Percentiles rank a stretch among this genome's conserved stretches.
Evolutionary conservation across 2,113 vertebrate species (phyloP).

Genomic region (Scomber japonicus): DNA sequence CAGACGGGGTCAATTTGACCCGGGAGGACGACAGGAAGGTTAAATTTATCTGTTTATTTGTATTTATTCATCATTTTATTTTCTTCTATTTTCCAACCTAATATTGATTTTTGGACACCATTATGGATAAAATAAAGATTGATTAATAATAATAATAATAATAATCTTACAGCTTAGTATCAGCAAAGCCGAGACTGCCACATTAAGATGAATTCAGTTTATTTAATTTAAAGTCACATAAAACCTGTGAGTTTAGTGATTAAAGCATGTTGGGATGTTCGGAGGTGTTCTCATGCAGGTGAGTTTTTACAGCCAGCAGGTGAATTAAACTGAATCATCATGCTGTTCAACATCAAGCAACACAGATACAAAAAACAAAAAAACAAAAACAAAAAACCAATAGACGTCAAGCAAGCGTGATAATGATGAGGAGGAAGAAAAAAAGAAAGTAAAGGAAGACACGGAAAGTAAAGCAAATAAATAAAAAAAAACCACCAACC

Average conservation of each 20-base stretch:
- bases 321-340: conserved; percentile 27
- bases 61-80: too few relatives aligned
- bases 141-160: too few relatives aligned
- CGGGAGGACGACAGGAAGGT: too few relatives aligned
- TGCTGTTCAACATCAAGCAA: conserved; percentile 42
- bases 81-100: too few relatives aligned
- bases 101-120: too few relatives aligned
- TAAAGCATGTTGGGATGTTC: background rate
- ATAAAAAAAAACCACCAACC: background rate
- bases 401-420: conserved; percentile 41
- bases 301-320: conserved; percentile 27
- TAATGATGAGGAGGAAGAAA: conserved; percentile 39
- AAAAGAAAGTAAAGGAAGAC: conserved; percentile 36
- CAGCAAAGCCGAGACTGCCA: too few relatives aligned
- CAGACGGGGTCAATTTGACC: too few relatives aligned
- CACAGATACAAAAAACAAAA: conserved; percentile 37
- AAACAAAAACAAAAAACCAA: too few relatives aligned
- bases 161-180: background rate
- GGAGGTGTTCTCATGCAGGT: conserved; percentile 10
- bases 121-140: too few relatives aligned
- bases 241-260: conserved; percentile 4
- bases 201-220: background rate
- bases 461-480: background rate
- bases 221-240: background rate
- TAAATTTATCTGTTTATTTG: too few relatives aligned